phyloP scores from a whole-genome alignment of 2,113 vertebrate species.

The Apeltes quadracus region DNA sequence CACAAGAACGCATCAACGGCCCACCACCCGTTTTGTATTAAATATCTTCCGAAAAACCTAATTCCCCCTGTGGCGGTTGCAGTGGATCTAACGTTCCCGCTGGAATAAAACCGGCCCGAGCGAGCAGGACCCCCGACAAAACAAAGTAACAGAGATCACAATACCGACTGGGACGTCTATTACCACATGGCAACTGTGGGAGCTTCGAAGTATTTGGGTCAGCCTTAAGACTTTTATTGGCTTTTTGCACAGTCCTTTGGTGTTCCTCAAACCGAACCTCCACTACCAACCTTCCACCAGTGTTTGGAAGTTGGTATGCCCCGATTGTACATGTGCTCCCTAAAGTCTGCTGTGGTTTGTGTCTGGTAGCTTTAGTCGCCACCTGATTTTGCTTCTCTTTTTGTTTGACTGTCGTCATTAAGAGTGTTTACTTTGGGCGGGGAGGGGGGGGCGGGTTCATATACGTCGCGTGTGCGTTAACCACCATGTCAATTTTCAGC shows the following conservation, averaged over 20 bases:
- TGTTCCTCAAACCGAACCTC: slow-evolving; percentile 50
- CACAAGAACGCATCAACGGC: neutral
- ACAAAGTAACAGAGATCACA: neutral
- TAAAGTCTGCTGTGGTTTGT: slow-evolving; percentile 57
- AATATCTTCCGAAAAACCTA: neutral
- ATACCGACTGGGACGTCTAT: neutral
- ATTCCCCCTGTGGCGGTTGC: neutral
- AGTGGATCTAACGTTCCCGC: neutral
- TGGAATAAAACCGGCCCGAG: neutral
- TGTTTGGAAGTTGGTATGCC: slow-evolving; percentile 56
- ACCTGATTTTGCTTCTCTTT: neutral
- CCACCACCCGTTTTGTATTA: neutral
- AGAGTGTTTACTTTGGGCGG: neutral
- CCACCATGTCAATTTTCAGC: slow-evolving; percentile 82
- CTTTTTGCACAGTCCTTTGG: slow-evolving; percentile 63
- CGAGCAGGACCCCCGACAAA: neutral
- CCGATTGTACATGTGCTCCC: slow-evolving; percentile 35
- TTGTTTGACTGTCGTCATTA: neutral
- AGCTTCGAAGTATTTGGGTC: slow-evolving; percentile 4
- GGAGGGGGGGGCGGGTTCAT: neutral
- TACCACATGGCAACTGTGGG: neutral
- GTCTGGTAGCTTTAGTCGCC: slow-evolving; percentile 42
- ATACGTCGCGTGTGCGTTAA: slow-evolving; percentile 16
- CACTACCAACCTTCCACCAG: slow-evolving; percentile 47
- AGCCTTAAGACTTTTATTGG: slow-evolving; percentile 17